Evolutionary conservation across 2,888 invertebrate species (phyloP).

Genomic region (Cephus pulcher): DNA sequence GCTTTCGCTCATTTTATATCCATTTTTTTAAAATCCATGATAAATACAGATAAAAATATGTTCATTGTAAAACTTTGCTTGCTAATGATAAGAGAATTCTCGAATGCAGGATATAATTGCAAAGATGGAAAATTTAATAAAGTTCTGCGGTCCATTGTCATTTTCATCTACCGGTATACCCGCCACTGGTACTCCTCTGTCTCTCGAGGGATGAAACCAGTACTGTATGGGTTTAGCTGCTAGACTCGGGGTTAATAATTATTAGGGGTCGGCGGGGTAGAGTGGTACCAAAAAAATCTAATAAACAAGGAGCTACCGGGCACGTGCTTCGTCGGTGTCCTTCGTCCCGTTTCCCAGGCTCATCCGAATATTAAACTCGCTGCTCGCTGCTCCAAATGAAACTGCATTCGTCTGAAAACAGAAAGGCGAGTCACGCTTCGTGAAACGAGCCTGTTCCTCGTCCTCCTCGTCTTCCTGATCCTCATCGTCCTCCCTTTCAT

Average conservation of each 20-base stretch:
- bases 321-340: neutral
- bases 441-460: neutral
- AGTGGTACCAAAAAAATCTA: neutral
- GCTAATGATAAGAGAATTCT: neutral
- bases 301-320: neutral
- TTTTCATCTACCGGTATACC: neutral
- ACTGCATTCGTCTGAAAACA: constrained; percentile 6
- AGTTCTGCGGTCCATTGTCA: neutral
- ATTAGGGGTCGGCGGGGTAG: neutral
- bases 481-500: neutral
- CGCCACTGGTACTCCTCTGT: neutral
- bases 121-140: neutral
- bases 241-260: neutral
- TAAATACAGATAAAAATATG: neutral
- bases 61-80: neutral
- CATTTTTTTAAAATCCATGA: no score
- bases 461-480: neutral
- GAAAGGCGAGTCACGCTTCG: constrained; percentile 1
- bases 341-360: neutral
- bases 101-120: neutral
- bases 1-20: neutral
- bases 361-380: constrained; percentile 9
- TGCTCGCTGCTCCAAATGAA: neutral
- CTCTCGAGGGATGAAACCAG: neutral
- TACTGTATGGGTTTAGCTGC: neutral